phyloP scores from a whole-genome alignment of 2,888 invertebrate genomes.

The Asteroscopus sphinx region DNA sequence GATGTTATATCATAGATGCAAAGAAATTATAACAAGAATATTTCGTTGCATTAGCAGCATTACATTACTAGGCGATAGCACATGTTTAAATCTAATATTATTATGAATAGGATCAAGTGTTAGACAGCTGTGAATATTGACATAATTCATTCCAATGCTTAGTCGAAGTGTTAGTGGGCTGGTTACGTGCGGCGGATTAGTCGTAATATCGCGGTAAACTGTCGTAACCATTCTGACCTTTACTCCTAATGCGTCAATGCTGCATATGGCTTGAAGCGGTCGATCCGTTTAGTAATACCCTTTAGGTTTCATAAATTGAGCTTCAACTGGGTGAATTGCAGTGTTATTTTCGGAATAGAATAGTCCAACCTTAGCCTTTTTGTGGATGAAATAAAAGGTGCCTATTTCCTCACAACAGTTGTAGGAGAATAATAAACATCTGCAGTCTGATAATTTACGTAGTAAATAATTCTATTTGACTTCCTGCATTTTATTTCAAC shows the following conservation, averaged over 20 bases:
- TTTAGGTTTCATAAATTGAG: slow-evolving; percentile 32
- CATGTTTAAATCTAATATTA: no score
- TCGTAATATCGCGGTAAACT: slow-evolving; percentile 48
- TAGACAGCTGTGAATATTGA: slow-evolving; percentile 47
- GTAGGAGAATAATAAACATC: no score
- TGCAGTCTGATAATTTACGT: background rate
- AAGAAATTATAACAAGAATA: no score
- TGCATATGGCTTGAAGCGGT: slow-evolving; percentile 33
- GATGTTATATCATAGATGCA: no score
- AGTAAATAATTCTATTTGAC: background rate
- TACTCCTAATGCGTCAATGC: slow-evolving; percentile 37
- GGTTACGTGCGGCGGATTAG: slow-evolving; percentile 46
- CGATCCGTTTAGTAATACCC: slow-evolving; percentile 38
- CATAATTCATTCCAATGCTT: slow-evolving; percentile 48
- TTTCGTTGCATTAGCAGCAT: no score
- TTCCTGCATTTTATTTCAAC: slow-evolving; percentile 9
- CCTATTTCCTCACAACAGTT: no score
- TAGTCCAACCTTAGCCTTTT: slow-evolving; percentile 2
- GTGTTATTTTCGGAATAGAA: slow-evolving; percentile 20
- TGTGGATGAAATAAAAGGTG: background rate
- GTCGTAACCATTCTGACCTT: slow-evolving; percentile 47
- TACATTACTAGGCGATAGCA: no score
- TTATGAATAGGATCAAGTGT: slow-evolving; percentile 4
- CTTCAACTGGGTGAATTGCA: slow-evolving; percentile 25
- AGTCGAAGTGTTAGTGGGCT: slow-evolving; percentile 39